A percentile compares a stretch with the other conserved stretches of the same genome.
These are phyloP conservation scores for Harlomillsia oculata DNA, from an alignment of 1,140 invertebrate genomes.

Conservation along the genomic window DNA sequence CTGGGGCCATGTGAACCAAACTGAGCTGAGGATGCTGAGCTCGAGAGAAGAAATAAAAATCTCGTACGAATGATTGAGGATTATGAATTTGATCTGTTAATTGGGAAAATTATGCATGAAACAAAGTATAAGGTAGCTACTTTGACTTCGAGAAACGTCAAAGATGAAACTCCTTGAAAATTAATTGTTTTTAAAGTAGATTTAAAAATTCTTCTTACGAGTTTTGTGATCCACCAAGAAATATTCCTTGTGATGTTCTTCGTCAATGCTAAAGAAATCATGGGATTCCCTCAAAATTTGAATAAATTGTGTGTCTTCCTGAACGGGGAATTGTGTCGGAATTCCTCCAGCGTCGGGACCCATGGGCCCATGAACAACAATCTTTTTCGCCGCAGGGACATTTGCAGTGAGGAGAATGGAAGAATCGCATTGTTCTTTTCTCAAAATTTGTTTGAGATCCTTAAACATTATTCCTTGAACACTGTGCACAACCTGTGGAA, in stretches of 20 bases:
- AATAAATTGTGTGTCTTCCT: slow-evolving; percentile 97
- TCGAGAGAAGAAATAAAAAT: slow-evolving; percentile 98
- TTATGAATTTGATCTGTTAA: slow-evolving; percentile 84
- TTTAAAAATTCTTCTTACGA: slow-evolving; percentile 54
- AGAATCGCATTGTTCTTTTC: slow-evolving; percentile 98
- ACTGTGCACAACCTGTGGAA: slow-evolving; percentile 71
- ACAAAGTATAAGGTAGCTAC: not conserved
- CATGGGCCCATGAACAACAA: slow-evolving; percentile 91
- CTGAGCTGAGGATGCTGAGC: slow-evolving; percentile 95
- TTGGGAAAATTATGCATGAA: slow-evolving; percentile 1
- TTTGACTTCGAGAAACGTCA: not conserved
- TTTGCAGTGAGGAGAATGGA: slow-evolving; percentile 95
- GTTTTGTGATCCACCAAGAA: slow-evolving; percentile 97
- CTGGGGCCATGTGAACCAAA: slow-evolving; percentile 85
- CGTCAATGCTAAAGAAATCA: slow-evolving; percentile 95
- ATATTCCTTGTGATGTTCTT: slow-evolving; percentile 76
- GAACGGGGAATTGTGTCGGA: slow-evolving; percentile 94
- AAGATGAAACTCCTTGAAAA: not conserved
- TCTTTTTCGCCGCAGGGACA: slow-evolving; percentile 97
- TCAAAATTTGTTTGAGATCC: slow-evolving; percentile 94
- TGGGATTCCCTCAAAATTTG: slow-evolving; percentile 90
- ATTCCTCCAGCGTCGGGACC: slow-evolving; percentile 80
- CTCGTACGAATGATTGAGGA: slow-evolving; percentile 83
- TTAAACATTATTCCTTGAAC: slow-evolving; percentile 99
- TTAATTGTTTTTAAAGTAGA: not conserved